Evolutionary conservation across 2,888 invertebrate genomes (phyloP).

Genomic region (Caenorhabditis becei): DNA sequence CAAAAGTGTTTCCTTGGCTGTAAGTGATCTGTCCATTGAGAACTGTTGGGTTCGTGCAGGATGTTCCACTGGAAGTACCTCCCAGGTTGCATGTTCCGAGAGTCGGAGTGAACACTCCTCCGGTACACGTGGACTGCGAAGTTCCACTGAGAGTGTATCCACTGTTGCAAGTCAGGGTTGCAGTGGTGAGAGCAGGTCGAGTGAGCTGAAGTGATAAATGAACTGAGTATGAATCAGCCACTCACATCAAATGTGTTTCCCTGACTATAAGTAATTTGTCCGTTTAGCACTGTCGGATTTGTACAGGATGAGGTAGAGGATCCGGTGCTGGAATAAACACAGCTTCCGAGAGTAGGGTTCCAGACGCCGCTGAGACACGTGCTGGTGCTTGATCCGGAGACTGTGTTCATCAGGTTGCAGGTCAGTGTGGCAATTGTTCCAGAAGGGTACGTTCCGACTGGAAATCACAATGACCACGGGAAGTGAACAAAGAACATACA

Average conservation of each 20-base stretch:
- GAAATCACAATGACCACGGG: not conserved
- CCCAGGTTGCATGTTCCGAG: constrained; percentile 57
- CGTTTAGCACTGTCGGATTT: constrained; percentile 26
- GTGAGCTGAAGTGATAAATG: constrained; percentile 13
- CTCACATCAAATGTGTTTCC: constrained; percentile 39
- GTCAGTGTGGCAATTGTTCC: constrained; percentile 68
- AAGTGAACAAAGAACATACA: not conserved
- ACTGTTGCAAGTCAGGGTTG: constrained; percentile 68
- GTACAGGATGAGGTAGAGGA: constrained; percentile 1
- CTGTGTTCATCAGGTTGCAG: constrained; percentile 64
- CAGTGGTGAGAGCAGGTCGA: constrained; percentile 54
- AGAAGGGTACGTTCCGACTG: constrained; percentile 47
- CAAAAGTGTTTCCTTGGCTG: constrained; percentile 44
- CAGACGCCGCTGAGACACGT: constrained; percentile 61
- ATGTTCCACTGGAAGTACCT: constrained; percentile 4
- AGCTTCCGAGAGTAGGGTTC: constrained; percentile 47
- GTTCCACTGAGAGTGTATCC: constrained; percentile 60
- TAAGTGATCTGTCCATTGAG: constrained; percentile 49
- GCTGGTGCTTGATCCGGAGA: constrained; percentile 38
- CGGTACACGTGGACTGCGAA: constrained; percentile 30
- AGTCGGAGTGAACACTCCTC: constrained; percentile 59
- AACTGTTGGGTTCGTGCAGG: constrained; percentile 38
- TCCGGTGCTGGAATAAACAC: constrained; percentile 2
- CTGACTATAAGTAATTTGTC: constrained; percentile 45
- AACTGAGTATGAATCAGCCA: not conserved